Evolutionary conservation across 2,113 vertebrate genomes (phyloP).

Genomic region (Phycodurus eques): DNA sequence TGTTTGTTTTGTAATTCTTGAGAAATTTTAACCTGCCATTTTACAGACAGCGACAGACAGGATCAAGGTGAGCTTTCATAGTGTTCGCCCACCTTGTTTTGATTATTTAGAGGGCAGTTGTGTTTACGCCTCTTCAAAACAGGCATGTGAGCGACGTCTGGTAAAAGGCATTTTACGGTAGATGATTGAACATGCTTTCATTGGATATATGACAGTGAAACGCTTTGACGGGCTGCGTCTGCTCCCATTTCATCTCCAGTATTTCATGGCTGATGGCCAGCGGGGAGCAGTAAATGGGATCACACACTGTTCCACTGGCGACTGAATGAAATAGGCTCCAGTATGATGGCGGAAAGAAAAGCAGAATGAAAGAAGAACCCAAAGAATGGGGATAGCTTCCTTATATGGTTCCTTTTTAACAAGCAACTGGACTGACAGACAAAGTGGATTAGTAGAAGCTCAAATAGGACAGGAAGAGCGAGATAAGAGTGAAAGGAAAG

Average conservation of each 20-base stretch:
- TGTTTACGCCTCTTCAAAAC: conserved; percentile 39
- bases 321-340: conserved; percentile 23
- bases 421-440: conserved; percentile 18
- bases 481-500: conserved; percentile 18
- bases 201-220: conserved; percentile 33
- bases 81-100: conserved; percentile 46
- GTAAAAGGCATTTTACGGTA: conserved; percentile 46
- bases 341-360: background rate
- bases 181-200: conserved; percentile 23
- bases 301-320: background rate
- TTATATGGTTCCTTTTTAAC: conserved; percentile 38
- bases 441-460: conserved; percentile 33
- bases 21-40: conserved; percentile 6
- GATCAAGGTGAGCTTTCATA: conserved; percentile 39
- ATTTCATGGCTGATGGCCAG: conserved; percentile 20
- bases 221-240: conserved; percentile 24
- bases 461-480: conserved; percentile 34
- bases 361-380: background rate
- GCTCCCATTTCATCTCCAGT: conserved; percentile 21
- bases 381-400: conserved; percentile 10
- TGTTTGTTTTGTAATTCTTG: conserved; percentile 7
- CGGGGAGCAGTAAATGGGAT: conserved; percentile 18
- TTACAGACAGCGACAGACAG: background rate
- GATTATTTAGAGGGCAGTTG: conserved; percentile 31
- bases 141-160: conserved; percentile 19